These are phyloP conservation scores for Papilio helenus DNA, from an alignment of 1,140 invertebrate genomes.

Conservation along the genomic window DNA sequence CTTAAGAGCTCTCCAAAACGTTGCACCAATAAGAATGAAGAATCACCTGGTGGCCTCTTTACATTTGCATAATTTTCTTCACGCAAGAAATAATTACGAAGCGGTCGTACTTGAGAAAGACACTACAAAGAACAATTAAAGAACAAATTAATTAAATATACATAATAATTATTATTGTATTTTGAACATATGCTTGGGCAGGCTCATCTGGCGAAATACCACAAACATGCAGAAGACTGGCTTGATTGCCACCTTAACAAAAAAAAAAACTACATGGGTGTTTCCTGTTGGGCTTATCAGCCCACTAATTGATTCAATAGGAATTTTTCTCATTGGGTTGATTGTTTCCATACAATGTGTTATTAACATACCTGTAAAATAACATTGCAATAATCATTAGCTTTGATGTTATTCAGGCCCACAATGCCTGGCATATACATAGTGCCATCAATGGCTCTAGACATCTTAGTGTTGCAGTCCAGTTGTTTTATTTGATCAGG, in stretches of 20 bases:
- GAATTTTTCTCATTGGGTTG: too few species aligned
- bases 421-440: slow-evolving; percentile 98
- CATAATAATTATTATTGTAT: too few species aligned
- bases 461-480: slow-evolving; percentile 93
- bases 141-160: neutral
- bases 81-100: slow-evolving; percentile 97
- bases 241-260: too few species aligned
- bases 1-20: slow-evolving; percentile 98
- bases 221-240: too few species aligned
- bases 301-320: too few species aligned
- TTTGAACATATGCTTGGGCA: too few species aligned
- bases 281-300: too few species aligned
- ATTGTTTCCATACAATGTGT: too few species aligned
- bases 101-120: slow-evolving; percentile 95
- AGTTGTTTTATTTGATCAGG: slow-evolving; percentile 91
- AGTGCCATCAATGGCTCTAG: slow-evolving; percentile 97
- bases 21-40: slow-evolving; percentile 95
- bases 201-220: too few species aligned
- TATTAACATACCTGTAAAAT: slow-evolving; percentile 91
- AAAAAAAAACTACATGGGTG: too few species aligned
- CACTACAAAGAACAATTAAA: slow-evolving; percentile 84
- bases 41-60: slow-evolving; percentile 96
- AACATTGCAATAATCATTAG: slow-evolving; percentile 99
- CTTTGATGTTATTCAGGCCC: slow-evolving; percentile 99
- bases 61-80: slow-evolving; percentile 96